These are phyloP conservation scores for Sakesphorus luctuosus DNA, from an alignment of 2,113 vertebrate species.

Conservation along the genomic window DNA sequence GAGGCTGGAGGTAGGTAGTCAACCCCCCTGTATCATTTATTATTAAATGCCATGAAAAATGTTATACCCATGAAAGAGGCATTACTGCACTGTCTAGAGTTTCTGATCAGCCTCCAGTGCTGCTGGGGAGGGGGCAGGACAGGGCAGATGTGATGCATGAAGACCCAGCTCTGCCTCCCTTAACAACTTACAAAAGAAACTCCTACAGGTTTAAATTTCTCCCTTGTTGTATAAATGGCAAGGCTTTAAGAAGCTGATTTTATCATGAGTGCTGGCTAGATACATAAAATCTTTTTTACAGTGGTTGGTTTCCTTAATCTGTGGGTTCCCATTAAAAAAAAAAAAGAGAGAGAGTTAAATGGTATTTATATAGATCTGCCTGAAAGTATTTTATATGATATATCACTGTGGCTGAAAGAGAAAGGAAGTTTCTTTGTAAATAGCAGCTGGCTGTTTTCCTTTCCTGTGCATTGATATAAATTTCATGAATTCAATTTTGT, in stretches of 20 bases:
- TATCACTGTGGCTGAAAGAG: slow-evolving; percentile 44
- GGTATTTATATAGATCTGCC: background rate
- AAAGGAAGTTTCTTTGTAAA: slow-evolving; percentile 50
- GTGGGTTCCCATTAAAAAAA: background rate
- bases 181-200: background rate
- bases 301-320: background rate
- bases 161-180: background rate
- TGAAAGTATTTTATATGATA: background rate
- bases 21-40: background rate
- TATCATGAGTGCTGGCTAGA: background rate
- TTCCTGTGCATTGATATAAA: slow-evolving; percentile 20
- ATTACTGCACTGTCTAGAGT: background rate
- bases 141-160: background rate
- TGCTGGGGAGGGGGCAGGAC: background rate
- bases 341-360: background rate
- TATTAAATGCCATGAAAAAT: background rate
- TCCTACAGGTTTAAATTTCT: background rate
- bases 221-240: background rate
- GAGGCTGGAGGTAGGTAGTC: rapidly evolving
- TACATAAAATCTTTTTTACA: background rate
- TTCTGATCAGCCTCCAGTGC: background rate
- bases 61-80: background rate
- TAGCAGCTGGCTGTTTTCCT: slow-evolving; percentile 44
- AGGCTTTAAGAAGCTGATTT: background rate
- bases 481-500: slow-evolving; percentile 20